Conservation (phyloP, 35 echinoderm and acorn worm genomes). For the Stichopus chloronotus region DNA sequence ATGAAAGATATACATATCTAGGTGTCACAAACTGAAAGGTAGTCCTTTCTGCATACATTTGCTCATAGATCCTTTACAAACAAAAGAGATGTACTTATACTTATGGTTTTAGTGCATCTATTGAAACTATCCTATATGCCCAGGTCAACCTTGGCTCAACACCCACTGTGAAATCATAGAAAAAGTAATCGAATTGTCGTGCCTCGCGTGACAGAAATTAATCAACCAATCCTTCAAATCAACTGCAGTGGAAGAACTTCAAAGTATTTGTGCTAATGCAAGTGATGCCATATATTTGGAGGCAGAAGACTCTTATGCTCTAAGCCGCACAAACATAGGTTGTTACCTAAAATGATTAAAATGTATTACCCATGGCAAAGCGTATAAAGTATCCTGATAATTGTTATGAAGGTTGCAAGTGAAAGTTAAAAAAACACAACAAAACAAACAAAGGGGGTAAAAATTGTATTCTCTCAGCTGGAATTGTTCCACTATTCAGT, state of each 20-base stretch:
- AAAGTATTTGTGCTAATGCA: not conserved
- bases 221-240: constrained; percentile 25
- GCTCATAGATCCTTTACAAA: too few species aligned
- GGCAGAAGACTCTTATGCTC: not conserved
- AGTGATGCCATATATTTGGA: not conserved
- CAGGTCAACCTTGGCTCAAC: constrained; percentile 25
- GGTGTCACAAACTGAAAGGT: too few species aligned
- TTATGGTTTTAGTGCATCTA: too few species aligned
- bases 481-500: not conserved
- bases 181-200: constrained; percentile 2
- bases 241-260: not conserved
- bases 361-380: not conserved
- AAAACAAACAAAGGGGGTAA: too few species aligned
- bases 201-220: constrained; percentile 32
- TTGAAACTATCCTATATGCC: not conserved
- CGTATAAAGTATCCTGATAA: not conserved
- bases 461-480: not conserved
- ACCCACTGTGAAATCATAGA: not conserved
- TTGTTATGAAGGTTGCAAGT: not conserved
- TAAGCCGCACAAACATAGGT: not conserved
- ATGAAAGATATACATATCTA: too few species aligned
- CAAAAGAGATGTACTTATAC: too few species aligned
- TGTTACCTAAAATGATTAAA: not conserved
- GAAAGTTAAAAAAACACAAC: not conserved
- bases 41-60: too few species aligned